Evolutionary conservation across 2,113 vertebrate genomes (phyloP).

Genomic region (Parus major): DNA sequence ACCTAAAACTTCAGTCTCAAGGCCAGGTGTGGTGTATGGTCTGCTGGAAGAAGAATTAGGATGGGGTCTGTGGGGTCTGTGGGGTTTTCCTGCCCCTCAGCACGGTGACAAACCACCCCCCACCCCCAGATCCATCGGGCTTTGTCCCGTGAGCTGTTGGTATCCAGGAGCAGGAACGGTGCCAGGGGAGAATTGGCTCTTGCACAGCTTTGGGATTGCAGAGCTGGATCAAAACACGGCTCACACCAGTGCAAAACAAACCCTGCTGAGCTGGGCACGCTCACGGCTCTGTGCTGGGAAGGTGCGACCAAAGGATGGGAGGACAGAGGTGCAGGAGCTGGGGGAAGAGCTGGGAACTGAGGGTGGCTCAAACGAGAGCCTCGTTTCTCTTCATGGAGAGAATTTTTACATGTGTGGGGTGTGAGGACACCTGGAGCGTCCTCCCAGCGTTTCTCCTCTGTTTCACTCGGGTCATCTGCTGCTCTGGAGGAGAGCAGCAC

Average conservation of each 20-base stretch:
- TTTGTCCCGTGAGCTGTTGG: not conserved
- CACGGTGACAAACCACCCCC: fast-evolving
- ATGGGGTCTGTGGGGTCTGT: not conserved
- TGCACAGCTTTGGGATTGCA: not conserved
- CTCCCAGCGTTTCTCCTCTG: fast-evolving
- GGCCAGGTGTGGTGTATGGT: fast-evolving
- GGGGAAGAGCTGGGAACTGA: not conserved
- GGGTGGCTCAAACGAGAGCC: fast-evolving
- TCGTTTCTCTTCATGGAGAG: not conserved
- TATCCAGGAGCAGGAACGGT: not conserved
- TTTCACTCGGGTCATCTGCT: not conserved
- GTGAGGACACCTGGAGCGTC: not conserved
- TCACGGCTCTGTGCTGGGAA: fast-evolving
- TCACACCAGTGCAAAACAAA: not conserved
- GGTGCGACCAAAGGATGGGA: fast-evolving
- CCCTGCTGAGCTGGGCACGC: not conserved
- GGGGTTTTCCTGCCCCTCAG: not conserved
- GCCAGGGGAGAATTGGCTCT: not conserved
- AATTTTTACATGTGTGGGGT: fast-evolving
- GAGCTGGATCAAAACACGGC: not conserved
- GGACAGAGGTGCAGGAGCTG: fast-evolving
- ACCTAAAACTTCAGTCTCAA: fast-evolving
- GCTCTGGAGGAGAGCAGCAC: not conserved
- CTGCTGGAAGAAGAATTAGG: not conserved
- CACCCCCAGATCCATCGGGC: fast-evolving